Base-by-base conservation (phyloP, 2,797 vertebrate species). In the Cacajao melanocephalus region DNA sequence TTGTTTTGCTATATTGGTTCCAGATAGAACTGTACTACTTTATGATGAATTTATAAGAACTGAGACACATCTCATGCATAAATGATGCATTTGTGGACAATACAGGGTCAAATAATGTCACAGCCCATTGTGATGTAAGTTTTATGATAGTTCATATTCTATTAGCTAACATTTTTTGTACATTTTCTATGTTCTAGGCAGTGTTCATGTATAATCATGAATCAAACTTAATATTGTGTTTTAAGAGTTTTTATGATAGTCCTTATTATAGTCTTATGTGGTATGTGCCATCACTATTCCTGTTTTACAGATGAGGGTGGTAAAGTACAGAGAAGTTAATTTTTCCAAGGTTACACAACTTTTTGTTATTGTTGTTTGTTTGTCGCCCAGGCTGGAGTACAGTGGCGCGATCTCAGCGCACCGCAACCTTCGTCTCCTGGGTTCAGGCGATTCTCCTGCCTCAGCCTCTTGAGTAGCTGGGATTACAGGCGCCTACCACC, bases 111-210 rank as follows among this genome's bases (percentile, higher is more conserved):
- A 48, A 64, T 86, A 88, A 57, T 95, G 44, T 24, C 36, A 24
- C 5, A 84, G 24, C 15, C 41, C 28, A 26, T 13, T 78, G 17
- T 89, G 58, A 84, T 64, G 0, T 87, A 52, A 89, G 7, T 79
- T 90, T 97, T 90, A 48, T 87, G n/a, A 4, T 92, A 90, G 52
- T 96, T 94, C 58, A 64, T 70, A 61, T 94, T 89, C n/a, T 89
- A 1, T 93, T 93, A 93, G 48, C 39, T 94, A 88, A 75, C 14
- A 39, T 94, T 84, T 44, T 79, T 93, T 52, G 64, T 91, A 55
- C 44, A 57, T 85, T 36, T 95, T 93, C 75, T 91, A 1, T 81
- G 15, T 95, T 88, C 7, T 78, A 46, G 78, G 52, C 19, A 90
- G 17, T 24, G 7, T 78, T 90, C 17, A 30, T 96, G 30, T 70